These are phyloP conservation scores for Lamprologus ornatipinnis DNA, from an alignment of 2,113 vertebrate species.

Conservation along the genomic window DNA sequence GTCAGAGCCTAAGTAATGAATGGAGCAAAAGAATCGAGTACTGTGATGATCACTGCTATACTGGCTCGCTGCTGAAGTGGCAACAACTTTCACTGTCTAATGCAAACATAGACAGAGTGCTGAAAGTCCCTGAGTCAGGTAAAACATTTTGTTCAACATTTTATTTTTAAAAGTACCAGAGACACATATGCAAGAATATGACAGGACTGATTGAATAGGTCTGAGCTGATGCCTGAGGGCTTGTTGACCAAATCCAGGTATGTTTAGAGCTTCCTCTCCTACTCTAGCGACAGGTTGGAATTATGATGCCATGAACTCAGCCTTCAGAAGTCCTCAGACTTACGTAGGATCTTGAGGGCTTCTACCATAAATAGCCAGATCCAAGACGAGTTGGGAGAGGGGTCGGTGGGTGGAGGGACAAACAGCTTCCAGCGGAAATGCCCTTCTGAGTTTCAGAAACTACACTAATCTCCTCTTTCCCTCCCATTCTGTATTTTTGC, in stretches of 20 bases:
- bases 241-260: slow-evolving; percentile 18
- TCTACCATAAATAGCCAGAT: slow-evolving; percentile 75
- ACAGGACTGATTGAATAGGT: background rate
- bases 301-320: slow-evolving; percentile 47
- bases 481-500: background rate
- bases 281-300: slow-evolving; percentile 24
- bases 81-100: background rate
- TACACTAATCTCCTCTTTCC: slow-evolving; percentile 7
- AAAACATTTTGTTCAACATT: background rate
- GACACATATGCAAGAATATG: background rate
- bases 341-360: slow-evolving; percentile 38
- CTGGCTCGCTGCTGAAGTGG: background rate
- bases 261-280: slow-evolving; percentile 36
- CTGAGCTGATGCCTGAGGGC: background rate
- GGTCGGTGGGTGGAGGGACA: background rate
- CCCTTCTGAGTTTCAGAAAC: slow-evolving; percentile 18
- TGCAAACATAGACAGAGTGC: background rate
- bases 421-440: slow-evolving; percentile 23
- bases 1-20: background rate
- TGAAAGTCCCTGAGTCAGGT: background rate
- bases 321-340: slow-evolving; percentile 37
- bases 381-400: slow-evolving; percentile 3
- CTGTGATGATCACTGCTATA: background rate
- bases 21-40: background rate
- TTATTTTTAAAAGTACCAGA: background rate